phyloP scores from a whole-genome alignment of 2,888 invertebrate genomes.

The Gymnosoma rotundatum region DNA sequence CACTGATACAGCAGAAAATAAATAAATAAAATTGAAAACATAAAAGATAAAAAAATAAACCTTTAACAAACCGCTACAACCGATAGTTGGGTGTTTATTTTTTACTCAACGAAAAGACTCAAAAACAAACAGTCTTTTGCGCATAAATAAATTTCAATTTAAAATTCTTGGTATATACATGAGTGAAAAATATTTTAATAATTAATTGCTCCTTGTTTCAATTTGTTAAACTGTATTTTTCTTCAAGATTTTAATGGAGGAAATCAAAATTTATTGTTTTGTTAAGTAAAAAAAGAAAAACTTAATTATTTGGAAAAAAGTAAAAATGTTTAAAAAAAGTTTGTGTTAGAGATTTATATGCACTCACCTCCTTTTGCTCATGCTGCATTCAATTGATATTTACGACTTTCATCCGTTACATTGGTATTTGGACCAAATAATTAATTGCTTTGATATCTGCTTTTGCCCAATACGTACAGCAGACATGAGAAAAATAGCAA shows the following conservation, averaged over 20 bases:
- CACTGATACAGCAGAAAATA: not conserved
- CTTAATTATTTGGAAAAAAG: not conserved
- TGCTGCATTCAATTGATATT: constrained; percentile 2
- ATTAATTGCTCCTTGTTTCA: too few species aligned
- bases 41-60: not conserved
- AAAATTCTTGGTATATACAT: too few species aligned
- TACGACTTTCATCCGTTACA: not conserved
- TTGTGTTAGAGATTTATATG: too few species aligned
- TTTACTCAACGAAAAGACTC: too few species aligned
- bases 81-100: too few species aligned
- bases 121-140: not conserved
- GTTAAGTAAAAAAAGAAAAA: too few species aligned
- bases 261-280: too few species aligned
- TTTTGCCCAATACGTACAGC: not conserved
- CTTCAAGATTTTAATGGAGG: too few species aligned
- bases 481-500: not conserved
- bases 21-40: not conserved
- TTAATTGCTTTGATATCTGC: constrained; percentile 5
- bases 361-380: not conserved
- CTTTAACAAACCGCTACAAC: not conserved
- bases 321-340: not conserved
- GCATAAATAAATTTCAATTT: not conserved
- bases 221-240: too few species aligned
- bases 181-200: too few species aligned
- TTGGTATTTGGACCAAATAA: constrained; percentile 1